phyloP scores from a whole-genome alignment of 1,140 invertebrate species.

The Drosophila rhopaloa region DNA sequence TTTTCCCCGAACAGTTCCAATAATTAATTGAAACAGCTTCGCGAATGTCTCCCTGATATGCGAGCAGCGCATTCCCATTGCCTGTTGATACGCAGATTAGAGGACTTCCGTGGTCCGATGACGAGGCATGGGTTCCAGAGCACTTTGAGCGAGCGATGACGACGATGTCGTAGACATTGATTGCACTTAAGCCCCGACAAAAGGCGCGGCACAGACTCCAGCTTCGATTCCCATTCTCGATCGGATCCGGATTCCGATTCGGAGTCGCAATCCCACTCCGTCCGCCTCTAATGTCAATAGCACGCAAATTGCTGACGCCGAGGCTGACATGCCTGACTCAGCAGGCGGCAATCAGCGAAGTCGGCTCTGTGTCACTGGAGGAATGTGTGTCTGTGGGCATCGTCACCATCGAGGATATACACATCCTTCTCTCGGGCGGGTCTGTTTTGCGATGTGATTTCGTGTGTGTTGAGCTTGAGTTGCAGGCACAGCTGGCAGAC shows the following conservation, averaged over 20 bases:
- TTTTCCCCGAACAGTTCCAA: constrained; percentile 57
- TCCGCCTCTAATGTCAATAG: constrained; percentile 55
- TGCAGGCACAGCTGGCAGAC: constrained; percentile 31
- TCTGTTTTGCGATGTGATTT: background rate
- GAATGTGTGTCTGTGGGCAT: constrained; percentile 1
- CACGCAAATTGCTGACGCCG: constrained; percentile 53
- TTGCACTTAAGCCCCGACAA: constrained; percentile 65
- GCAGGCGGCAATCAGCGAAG: constrained; percentile 69
- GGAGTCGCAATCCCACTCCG: background rate
- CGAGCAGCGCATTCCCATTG: background rate
- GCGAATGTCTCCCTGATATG: background rate
- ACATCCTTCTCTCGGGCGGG: background rate
- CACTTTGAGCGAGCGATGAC: constrained; percentile 10
- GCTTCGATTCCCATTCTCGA: constrained; percentile 20
- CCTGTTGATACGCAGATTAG: constrained; percentile 11
- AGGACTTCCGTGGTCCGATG: background rate
- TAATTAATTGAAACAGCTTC: constrained; percentile 68
- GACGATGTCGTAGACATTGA: constrained; percentile 48
- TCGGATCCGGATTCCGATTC: constrained; percentile 32
- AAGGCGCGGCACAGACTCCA: constrained; percentile 15
- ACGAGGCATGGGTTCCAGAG: constrained; percentile 19
- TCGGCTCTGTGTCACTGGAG: constrained; percentile 51
- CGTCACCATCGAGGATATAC: background rate
- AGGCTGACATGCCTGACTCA: constrained; percentile 61
- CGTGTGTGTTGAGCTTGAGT: background rate